Evolutionary conservation across 30 jellyfish, hydroid and myxozoan species (phyloP), one percentile per base, ranked within the genome.

Genomic region (Chrysaora quinquecirrha): DNA sequence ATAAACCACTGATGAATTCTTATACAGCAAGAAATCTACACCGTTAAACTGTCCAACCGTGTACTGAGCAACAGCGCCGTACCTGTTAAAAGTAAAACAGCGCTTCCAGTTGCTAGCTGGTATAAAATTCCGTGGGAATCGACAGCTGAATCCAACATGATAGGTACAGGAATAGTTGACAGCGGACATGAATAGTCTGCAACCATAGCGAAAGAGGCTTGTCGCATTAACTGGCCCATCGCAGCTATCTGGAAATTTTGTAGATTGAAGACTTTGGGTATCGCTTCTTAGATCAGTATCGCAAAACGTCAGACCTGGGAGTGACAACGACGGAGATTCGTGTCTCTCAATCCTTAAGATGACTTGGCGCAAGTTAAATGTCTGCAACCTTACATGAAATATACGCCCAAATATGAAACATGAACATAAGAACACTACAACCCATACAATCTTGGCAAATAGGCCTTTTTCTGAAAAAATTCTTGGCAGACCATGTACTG

Each of bases 401-500:
- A 1, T 16, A 30, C 3, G 28, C 10, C 19, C 16, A 11, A 76
- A 54, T 3, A 31, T 14, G 1, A 31, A 34, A n/a, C 65, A 76
- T 0, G 58, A 22, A 0, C 21, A 25, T 7, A 43, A 3, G 48
- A 76, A 76, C 87, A 76, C 11, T 25, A 34, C 27, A 20, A 23
- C 78, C 87, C 87, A 76, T 9, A 30, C 31, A 14, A 76, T 12
- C 1, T 34, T 58, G 22, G 47, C 6, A 31, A 25, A 6, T 9
- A 33, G 21, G 4, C 38, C 3, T 43, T 58, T 76, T 12, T 32
- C 34, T 14, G 24, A 7, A 43, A 48, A 30, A 10, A 76, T 76
- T 54, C 78, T 31, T 4, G 87, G 78, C 20, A 76, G 29, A 7
- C 87, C 87, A 30, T 76, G 87, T 27, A 76, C 34, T 16, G 78